A percentile compares a stretch with the other conserved stretches of the same genome.
Evolutionary conservation across 2,797 vertebrate genomes (phyloP).

Genomic region (Schizopygopsis malacanthus): DNA sequence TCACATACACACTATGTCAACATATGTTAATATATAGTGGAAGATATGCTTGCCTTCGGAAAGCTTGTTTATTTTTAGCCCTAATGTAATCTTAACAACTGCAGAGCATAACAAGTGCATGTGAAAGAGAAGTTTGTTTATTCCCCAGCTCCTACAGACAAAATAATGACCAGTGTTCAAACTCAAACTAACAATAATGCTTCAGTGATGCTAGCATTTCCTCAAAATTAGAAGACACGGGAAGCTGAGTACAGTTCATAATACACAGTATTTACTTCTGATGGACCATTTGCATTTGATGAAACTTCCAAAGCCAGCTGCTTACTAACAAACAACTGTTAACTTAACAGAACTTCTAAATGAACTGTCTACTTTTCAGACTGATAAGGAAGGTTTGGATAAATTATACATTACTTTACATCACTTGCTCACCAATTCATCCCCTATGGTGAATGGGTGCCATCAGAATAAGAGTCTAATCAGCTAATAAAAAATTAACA

Average conservation of each 20-base stretch:
- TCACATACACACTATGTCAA: conserved; percentile 22
- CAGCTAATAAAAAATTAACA: background rate
- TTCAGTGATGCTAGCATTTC: background rate
- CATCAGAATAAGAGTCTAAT: background rate
- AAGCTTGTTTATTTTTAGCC: conserved; percentile 72
- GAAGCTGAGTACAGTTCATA: background rate
- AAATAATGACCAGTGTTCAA: background rate
- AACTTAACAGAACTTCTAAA: background rate
- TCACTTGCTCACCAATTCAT: background rate
- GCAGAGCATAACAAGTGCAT: background rate
- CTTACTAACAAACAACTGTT: background rate
- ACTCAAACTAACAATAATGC: background rate
- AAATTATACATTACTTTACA: background rate
- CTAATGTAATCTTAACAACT: background rate
- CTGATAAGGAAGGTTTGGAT: background rate
- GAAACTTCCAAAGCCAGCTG: conserved; percentile 1
- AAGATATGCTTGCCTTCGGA: conserved; percentile 58
- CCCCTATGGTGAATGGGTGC: background rate
- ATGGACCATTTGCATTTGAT: background rate
- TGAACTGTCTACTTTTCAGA: background rate
- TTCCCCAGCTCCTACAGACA: background rate
- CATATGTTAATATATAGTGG: conserved; percentile 42
- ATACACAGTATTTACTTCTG: background rate
- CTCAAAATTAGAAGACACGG: background rate
- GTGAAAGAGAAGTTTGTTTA: background rate